Base-by-base conservation (phyloP, 2,888 invertebrate genomes). In the Phalera bucephala region DNA sequence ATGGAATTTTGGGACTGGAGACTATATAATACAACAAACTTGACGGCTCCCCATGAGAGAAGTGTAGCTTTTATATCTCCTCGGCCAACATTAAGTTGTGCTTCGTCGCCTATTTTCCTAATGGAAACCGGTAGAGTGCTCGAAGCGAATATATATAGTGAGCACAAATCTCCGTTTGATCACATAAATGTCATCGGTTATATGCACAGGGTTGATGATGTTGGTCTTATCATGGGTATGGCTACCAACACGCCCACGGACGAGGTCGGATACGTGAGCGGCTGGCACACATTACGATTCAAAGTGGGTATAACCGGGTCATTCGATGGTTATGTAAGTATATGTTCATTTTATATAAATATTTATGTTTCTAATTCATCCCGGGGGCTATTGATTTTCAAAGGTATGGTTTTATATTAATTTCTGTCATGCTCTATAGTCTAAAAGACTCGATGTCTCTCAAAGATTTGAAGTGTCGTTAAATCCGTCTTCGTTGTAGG, bases 251-350 rank as follows among this genome's bases (percentile, higher is more conserved):
- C 32, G 1, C 30, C 51, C 0, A 8, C 17, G 9, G 21, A 22
- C 0, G 3, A 5, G 3, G 3, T 5, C 31, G 3, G 21, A 12
- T 55, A 56, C 19, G 30, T 22, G 3, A 30, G 28, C 5, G 71
- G 61, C 3, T 65, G 72, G 68, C 40, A 52, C 7, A 36, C 33
- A 2, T 15, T 68, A 3, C 38, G 33, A 12, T 8, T 59, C 5
- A 15, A 3, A 8, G n/a, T 65, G 12, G 21, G 26, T 1, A 54
- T 47, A 14, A 8, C 37, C 1, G 42, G 35, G n/a, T 34, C 30
- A 6, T 59, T 34, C 36, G 23, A 40, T 20, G 65, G 62, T 36
- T 64, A 61, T 45, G 71, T 72, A 55, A 72, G 72, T 71, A 35
- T n/a, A n/a, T n/a, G n/a, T n/a, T n/a, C n/a, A n/a, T n/a, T n/a